Evolutionary conservation across 2,113 vertebrate genomes (phyloP).

Genomic region (Mesocricetus auratus): DNA sequence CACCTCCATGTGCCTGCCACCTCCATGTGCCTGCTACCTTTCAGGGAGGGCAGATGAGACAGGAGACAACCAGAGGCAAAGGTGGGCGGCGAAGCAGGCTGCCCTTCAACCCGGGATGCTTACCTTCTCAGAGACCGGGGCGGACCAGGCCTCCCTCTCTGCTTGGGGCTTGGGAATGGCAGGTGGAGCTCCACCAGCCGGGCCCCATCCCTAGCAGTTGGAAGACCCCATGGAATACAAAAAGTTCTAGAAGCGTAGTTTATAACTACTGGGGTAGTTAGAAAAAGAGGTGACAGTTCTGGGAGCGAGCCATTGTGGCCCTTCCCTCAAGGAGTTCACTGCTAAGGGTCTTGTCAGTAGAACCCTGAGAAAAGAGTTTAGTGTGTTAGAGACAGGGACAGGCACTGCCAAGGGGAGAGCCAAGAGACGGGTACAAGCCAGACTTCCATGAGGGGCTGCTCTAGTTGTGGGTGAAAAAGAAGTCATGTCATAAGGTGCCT

Average conservation of each 20-base stretch:
- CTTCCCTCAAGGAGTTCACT: neutral
- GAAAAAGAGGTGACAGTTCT: neutral
- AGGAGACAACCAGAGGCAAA: neutral
- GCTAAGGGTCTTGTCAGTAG: rapidly evolving
- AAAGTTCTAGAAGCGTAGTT: neutral
- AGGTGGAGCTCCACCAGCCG: neutral
- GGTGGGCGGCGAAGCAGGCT: neutral
- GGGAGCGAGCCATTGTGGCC: neutral
- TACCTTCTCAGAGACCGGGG: neutral
- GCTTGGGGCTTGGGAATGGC: neutral
- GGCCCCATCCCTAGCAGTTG: neutral
- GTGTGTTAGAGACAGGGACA: neutral
- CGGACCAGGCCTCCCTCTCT: neutral
- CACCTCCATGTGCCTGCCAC: rapidly evolving
- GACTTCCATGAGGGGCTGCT: rapidly evolving
- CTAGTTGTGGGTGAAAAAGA: rapidly evolving
- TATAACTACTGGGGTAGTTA: neutral
- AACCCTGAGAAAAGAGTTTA: neutral
- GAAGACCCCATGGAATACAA: neutral
- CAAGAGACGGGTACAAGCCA: rapidly evolving
- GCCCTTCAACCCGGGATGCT: rapidly evolving
- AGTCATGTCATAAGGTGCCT: rapidly evolving
- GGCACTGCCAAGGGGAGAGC: rapidly evolving
- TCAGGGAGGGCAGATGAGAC: neutral
- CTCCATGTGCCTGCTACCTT: rapidly evolving